These are phyloP conservation scores for Philopotamus ludificatus DNA, from an alignment of 1,140 invertebrate species.

Conservation along the genomic window DNA sequence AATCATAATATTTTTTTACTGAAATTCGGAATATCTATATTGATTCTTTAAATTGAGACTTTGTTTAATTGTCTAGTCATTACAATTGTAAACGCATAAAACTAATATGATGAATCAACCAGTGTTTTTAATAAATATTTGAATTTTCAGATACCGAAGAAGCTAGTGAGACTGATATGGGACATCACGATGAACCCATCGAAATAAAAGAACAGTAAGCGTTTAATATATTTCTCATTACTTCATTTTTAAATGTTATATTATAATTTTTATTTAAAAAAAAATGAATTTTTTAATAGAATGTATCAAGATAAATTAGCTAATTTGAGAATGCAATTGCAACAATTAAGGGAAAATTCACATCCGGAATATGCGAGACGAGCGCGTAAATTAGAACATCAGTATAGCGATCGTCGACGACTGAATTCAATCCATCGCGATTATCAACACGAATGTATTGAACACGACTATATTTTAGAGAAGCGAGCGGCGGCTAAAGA, in stretches of 20 bases:
- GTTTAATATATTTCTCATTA: background rate
- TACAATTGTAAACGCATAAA: no score
- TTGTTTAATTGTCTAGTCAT: no score
- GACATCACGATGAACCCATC: conserved; percentile 74
- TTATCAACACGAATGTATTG: conserved; percentile 81
- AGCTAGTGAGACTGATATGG: conserved; percentile 86
- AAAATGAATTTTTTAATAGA: conserved; percentile 60
- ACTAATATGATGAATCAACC: no score
- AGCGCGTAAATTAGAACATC: conserved; percentile 78
- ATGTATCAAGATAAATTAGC: conserved; percentile 93
- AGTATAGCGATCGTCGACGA: conserved; percentile 75
- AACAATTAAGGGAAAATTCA: conserved; percentile 81
- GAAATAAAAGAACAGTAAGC: conserved; percentile 92
- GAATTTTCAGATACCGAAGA: conserved; percentile 77
- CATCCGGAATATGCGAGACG: conserved; percentile 85
- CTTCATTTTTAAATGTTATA: background rate
- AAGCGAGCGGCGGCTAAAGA: conserved; percentile 86
- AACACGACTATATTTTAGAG: conserved; percentile 84
- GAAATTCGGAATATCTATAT: no score
- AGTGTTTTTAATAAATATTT: background rate
- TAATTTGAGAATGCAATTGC: conserved; percentile 84
- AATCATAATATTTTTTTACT: no score
- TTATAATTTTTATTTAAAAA: background rate
- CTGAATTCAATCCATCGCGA: conserved; percentile 82
- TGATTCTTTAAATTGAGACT: no score